Evolutionary conservation across 2,888 invertebrate species (phyloP).

Genomic region (Plebejus melissa): DNA sequence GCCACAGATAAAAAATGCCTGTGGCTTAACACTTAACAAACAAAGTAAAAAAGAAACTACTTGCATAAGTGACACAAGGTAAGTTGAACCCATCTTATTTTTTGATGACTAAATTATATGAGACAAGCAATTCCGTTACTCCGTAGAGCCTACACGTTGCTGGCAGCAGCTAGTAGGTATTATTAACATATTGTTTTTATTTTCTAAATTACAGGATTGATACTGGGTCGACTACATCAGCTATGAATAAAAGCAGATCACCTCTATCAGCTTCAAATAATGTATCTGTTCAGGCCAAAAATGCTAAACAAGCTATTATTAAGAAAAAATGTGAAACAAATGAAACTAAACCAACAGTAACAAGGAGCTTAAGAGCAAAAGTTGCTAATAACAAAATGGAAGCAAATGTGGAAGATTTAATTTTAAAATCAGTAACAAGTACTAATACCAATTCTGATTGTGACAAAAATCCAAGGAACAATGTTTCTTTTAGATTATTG

Average conservation of each 20-base stretch:
- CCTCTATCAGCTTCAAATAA: background rate
- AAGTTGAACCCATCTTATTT: constrained; percentile 27
- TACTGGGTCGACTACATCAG: background rate
- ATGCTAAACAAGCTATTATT: background rate
- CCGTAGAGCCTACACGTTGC: too few species aligned
- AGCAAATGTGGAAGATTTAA: background rate
- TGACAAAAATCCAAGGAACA: constrained; percentile 39
- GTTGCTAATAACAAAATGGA: background rate
- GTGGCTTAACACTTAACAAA: constrained; percentile 23
- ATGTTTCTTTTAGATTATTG: constrained; percentile 52
- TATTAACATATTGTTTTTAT: background rate
- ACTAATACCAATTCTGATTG: constrained; percentile 30
- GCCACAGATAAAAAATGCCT: background rate
- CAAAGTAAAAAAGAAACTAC: constrained; percentile 38
- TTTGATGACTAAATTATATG: background rate
- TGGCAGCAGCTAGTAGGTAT: too few species aligned
- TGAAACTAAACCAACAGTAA: background rate
- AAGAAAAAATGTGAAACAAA: background rate
- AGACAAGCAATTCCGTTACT: too few species aligned
- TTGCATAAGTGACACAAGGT: constrained; percentile 30
- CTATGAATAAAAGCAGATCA: background rate
- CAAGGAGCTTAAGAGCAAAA: background rate
- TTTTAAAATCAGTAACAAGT: constrained; percentile 19
- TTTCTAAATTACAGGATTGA: background rate
- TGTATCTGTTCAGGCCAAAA: background rate